Conservation (phyloP, 1,140 invertebrate species). For the Hyles euphorbiae region DNA sequence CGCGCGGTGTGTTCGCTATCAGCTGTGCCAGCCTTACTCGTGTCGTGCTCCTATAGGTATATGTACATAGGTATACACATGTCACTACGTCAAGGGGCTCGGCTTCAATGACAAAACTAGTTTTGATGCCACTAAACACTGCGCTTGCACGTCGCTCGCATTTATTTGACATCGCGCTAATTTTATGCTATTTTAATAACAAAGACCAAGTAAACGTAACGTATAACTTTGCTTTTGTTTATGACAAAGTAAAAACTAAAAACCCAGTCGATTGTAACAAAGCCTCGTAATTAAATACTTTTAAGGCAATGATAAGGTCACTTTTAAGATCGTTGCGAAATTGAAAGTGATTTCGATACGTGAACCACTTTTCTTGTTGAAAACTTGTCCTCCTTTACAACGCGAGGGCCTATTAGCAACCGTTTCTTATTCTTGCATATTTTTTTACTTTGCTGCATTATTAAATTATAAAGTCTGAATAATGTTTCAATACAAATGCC, state of each 20-base stretch:
- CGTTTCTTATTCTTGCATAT: too few species aligned
- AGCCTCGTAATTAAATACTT: too few species aligned
- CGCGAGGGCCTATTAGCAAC: not conserved
- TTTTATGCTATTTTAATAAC: too few species aligned
- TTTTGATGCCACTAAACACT: not conserved
- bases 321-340: constrained; percentile 21
- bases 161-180: too few species aligned
- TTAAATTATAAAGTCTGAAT: too few species aligned
- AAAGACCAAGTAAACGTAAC: too few species aligned
- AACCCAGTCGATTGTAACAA: too few species aligned
- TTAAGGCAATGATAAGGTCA: constrained; percentile 4
- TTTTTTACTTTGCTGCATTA: too few species aligned
- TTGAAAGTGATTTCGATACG: constrained; percentile 25
- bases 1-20: constrained; percentile 59
- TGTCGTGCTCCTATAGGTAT: not conserved
- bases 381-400: constrained; percentile 21
- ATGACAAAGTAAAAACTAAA: too few species aligned
- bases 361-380: constrained; percentile 29
- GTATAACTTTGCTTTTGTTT: too few species aligned
- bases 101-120: constrained; percentile 11
- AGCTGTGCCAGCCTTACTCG: constrained; percentile 39
- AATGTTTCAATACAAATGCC: too few species aligned
- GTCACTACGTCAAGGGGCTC: constrained; percentile 10
- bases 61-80: not conserved
- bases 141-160: too few species aligned